Evolutionary conservation across 2,797 vertebrate species (phyloP).

Genomic region (Xenops minutus): DNA sequence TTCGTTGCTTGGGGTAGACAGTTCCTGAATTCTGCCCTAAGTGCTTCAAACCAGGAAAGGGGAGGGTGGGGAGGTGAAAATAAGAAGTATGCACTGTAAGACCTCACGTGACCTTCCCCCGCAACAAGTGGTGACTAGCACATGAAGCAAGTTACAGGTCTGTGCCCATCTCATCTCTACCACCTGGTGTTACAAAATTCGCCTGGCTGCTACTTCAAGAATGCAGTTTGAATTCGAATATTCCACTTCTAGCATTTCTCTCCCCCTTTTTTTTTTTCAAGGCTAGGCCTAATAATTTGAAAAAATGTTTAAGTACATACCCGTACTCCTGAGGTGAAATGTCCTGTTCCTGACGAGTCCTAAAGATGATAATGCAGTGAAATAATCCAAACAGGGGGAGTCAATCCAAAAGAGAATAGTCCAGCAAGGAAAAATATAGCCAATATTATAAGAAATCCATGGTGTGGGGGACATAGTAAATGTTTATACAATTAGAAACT

Average conservation of each 20-base stretch:
- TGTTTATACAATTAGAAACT: conserved; percentile 84
- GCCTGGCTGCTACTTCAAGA: neutral
- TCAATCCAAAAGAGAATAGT: conserved; percentile 85
- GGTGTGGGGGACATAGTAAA: conserved; percentile 82
- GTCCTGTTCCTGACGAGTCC: conserved; percentile 85
- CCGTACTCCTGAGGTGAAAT: conserved; percentile 85
- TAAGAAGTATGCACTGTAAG: neutral
- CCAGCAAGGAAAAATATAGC: conserved; percentile 86
- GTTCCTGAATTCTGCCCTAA: neutral
- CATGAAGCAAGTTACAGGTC: neutral
- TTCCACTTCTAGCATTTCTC: conserved; percentile 8
- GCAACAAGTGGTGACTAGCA: neutral
- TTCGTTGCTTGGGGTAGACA: neutral
- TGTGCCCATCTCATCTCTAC: neutral
- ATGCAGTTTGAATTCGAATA: neutral
- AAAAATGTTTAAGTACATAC: conserved; percentile 81
- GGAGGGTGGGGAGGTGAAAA: accelerated
- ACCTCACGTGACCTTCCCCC: neutral
- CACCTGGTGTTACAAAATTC: neutral
- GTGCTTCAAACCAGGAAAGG: neutral
- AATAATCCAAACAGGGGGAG: conserved; percentile 85
- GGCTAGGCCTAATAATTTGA: conserved; percentile 74
- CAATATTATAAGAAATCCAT: conserved; percentile 84
- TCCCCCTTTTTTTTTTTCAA: neutral
- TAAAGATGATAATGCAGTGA: conserved; percentile 86